Conservation (phyloP, 2,113 vertebrate species). For the Colossoma macropomum region DNA sequence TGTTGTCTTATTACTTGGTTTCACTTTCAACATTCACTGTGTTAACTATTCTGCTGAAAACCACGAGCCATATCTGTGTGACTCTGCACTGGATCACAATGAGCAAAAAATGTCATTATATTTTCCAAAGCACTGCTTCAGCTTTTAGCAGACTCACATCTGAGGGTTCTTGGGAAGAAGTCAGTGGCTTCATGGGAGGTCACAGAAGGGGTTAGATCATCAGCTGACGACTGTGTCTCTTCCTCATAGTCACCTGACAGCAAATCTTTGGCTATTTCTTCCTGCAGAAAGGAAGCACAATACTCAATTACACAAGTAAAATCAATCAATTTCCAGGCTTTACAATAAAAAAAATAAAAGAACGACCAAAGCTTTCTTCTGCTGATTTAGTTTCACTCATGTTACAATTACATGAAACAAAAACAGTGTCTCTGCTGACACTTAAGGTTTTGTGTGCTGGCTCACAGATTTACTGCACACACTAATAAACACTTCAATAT, state of each 20-base stretch:
- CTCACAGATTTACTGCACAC: not conserved
- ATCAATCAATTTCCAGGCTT: not conserved
- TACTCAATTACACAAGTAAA: not conserved
- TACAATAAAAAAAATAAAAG: not conserved
- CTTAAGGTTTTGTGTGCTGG: not conserved
- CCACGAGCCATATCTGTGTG: not conserved
- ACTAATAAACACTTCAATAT: not conserved
- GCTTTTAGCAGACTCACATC: constrained; percentile 83
- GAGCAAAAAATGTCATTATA: not conserved
- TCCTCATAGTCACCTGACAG: constrained; percentile 95
- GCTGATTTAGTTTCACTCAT: not conserved
- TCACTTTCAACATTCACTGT: not conserved
- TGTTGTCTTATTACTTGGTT: not conserved
- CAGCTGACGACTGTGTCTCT: constrained; percentile 98
- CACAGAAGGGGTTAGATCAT: constrained; percentile 96
- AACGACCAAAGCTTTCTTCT: not conserved
- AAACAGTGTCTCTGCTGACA: not conserved
- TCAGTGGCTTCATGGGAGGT: constrained; percentile 95
- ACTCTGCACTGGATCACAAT: no score
- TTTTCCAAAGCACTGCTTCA: not conserved
- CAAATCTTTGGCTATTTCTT: constrained; percentile 99
- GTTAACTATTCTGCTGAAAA: no score
- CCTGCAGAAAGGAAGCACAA: constrained; percentile 72
- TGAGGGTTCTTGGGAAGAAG: constrained; percentile 94
- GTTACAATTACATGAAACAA: not conserved